phyloP scores from a whole-genome alignment of 2,797 vertebrate genomes.

The Acrocephalus scirpaceus region DNA sequence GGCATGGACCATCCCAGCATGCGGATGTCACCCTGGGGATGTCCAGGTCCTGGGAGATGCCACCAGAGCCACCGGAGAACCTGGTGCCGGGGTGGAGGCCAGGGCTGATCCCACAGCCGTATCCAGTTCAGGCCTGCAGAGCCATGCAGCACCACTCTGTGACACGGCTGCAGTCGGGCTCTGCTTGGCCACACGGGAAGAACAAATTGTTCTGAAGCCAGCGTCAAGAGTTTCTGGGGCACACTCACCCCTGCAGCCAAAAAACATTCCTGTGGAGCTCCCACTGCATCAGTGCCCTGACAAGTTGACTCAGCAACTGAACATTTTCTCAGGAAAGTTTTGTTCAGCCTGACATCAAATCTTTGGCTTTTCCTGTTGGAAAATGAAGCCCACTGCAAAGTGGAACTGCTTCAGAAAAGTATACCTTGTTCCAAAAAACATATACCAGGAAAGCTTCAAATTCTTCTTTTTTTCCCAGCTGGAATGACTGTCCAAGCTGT shows the following conservation, averaged over 20 bases:
- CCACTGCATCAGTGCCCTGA: conserved; percentile 22
- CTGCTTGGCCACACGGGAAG: background rate
- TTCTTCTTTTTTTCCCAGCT: background rate
- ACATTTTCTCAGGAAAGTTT: background rate
- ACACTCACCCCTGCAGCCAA: background rate
- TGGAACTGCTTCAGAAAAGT: background rate
- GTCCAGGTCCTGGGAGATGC: background rate
- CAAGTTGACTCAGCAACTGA: background rate
- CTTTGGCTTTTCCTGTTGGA: background rate
- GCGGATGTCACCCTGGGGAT: accelerated
- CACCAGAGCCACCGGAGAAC: background rate
- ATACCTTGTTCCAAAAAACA: background rate
- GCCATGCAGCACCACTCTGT: accelerated
- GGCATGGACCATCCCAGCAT: accelerated
- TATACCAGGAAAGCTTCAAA: background rate
- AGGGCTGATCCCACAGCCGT: background rate
- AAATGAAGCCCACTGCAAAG: background rate
- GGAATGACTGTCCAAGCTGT: background rate
- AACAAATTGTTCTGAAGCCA: background rate
- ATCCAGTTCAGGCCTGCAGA: background rate
- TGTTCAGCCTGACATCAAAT: background rate
- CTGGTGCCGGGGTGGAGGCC: background rate
- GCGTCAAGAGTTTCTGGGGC: background rate
- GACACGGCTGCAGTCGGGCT: accelerated
- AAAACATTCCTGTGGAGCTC: background rate